Evolutionary conservation across 1,140 invertebrate species (phyloP), one percentile per base, ranked within the genome.

Genomic region (Leguminivora glycinivorella): DNA sequence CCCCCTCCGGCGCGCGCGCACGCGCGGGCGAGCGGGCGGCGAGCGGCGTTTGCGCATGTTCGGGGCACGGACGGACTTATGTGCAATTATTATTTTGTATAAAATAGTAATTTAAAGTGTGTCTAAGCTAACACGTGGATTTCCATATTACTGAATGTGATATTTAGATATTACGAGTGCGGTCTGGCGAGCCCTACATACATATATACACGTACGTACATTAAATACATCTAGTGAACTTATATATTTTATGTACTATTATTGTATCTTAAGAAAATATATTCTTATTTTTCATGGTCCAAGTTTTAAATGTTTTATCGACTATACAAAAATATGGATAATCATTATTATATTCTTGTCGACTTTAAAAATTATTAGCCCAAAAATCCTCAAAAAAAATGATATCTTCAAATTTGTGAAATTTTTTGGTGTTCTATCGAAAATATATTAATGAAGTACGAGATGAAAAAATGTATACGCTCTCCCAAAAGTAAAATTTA

Each of bases 201-300:
- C 73, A 79, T 83, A 82, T 78, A 83, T 83, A 88, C 84, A 83
- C 85, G 76, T 78, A 84, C 84, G 83, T 84, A 86, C 80, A 78
- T 83, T 81, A 79, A 77, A 80, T 80, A 89, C 84, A 86, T 88
- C 81, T 89, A 89, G 87, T 87, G 81, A 91, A 90, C 89, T 86
- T 91, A 89, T 91, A 91, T 91, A 91, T 91, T 91, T 91, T 91
- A 91, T 91, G 87, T 91, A 91, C 83, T 87, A 91, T 91, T 89
- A 91, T 87, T 85, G 83, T 91, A 91, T 89, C 85, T 87, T 91
- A 91, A 91, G 89, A 89, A 90, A 80, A 91, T 91, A 90, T 89
- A 89, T 91, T 87, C 86, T 90, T 91, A 91, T 91, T 91, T 91
- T 91, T 91, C 89, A 91, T 89, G 89, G 89, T 91, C 89, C 89